Conservation (phyloP, 2,797 vertebrate species). For the Melanitta fusca region DNA sequence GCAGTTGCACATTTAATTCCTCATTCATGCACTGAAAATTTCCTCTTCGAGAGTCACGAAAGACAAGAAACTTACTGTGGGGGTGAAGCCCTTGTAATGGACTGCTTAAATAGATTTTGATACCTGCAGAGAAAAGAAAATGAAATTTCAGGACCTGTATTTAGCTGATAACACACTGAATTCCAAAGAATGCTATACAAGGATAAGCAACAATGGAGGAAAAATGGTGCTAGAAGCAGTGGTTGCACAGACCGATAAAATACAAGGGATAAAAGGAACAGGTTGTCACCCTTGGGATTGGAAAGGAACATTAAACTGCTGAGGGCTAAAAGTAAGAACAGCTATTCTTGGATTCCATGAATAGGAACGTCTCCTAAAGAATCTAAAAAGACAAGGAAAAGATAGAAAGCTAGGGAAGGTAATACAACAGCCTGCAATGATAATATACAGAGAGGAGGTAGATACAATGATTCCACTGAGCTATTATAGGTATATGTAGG, state of each 20-base stretch:
- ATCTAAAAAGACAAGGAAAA: neutral
- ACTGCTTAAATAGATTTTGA: conserved; percentile 62
- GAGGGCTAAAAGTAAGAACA: neutral
- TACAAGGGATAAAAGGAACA: conserved; percentile 42
- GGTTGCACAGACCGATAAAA: conserved; percentile 48
- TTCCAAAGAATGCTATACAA: conserved; percentile 23
- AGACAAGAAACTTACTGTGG: conserved; percentile 28
- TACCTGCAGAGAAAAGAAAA: conserved; percentile 64
- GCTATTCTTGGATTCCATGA: conserved; percentile 40
- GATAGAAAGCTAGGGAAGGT: neutral
- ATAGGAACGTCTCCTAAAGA: neutral
- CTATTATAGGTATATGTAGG: neutral
- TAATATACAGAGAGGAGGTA: neutral
- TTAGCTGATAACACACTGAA: conserved; percentile 50
- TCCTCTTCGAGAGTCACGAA: conserved; percentile 49
- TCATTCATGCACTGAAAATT: conserved; percentile 40
- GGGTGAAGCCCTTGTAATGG: conserved; percentile 54
- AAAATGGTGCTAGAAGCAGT: conserved; percentile 24
- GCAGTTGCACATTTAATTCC: conserved; percentile 40
- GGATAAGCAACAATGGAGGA: conserved; percentile 21
- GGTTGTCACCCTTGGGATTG: neutral
- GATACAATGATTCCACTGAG: neutral
- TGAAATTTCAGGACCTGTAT: conserved; percentile 58
- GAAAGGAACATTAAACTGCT: conserved; percentile 35
- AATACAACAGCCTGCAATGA: neutral